These are phyloP conservation scores for Eulemur rubriventer DNA, from an alignment of 2,797 vertebrate genomes.

Conservation along the genomic window DNA sequence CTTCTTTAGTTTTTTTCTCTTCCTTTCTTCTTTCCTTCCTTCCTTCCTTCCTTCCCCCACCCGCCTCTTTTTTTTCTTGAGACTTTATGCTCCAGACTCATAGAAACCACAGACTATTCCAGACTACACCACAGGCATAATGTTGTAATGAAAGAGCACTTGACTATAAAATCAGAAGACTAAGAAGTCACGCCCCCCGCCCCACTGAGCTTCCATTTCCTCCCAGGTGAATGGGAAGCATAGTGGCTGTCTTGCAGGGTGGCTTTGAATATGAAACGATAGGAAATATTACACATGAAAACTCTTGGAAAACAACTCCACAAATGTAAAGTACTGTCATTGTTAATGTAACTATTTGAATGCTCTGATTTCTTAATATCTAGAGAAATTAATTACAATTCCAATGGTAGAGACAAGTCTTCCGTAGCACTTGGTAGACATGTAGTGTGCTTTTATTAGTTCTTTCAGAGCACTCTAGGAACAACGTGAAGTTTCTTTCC, in stretches of 20 bases:
- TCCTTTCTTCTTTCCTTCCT: background rate
- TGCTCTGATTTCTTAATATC: background rate
- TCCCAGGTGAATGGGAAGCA: background rate
- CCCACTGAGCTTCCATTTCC: background rate
- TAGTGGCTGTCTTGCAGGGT: background rate
- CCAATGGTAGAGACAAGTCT: background rate
- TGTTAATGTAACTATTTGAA: background rate
- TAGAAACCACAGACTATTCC: background rate
- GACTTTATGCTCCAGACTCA: background rate
- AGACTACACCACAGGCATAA: accelerated
- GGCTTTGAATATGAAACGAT: background rate
- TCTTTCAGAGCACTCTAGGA: background rate
- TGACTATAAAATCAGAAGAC: background rate
- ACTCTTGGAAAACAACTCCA: background rate
- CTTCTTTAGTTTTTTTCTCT: background rate
- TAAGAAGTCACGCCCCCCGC: background rate
- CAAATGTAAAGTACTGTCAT: background rate
- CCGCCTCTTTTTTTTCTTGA: background rate
- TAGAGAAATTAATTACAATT: background rate
- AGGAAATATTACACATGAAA: background rate
- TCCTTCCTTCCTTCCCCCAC: background rate
- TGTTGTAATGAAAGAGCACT: background rate
- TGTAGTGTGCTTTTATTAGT: background rate
- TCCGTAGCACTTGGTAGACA: background rate
- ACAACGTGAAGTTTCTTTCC: background rate